phyloP scores from a whole-genome alignment of 2,797 vertebrate genomes.

The Anas bernieri region DNA sequence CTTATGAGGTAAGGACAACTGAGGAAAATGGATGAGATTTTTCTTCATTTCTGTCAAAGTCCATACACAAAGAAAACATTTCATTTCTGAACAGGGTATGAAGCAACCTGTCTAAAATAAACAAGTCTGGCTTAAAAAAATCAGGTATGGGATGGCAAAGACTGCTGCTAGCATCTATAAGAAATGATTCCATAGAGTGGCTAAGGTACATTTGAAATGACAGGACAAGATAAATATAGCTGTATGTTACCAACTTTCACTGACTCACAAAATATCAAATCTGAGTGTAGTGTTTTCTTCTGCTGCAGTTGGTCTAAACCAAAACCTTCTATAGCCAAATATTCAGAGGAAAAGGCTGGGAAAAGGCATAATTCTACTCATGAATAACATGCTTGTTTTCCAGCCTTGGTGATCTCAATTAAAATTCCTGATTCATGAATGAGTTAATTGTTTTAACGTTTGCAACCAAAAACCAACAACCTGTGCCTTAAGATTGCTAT shows the following conservation, averaged over 20 bases:
- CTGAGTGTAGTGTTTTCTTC: slow-evolving; percentile 30
- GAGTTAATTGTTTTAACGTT: slow-evolving; percentile 58
- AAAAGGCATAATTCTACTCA: slow-evolving; percentile 5
- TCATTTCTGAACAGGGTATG: slow-evolving; percentile 49
- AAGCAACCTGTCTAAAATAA: slow-evolving; percentile 64
- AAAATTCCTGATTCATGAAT: slow-evolving; percentile 59
- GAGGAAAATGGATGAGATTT: slow-evolving; percentile 63
- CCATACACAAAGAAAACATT: slow-evolving; percentile 56
- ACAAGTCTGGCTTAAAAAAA: slow-evolving; percentile 31
- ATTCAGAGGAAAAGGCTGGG: slow-evolving; percentile 32
- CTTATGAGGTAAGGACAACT: slow-evolving; percentile 67
- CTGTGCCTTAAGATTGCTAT: background rate
- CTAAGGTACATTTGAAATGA: slow-evolving; percentile 52
- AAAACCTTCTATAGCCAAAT: slow-evolving; percentile 23
- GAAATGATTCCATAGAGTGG: slow-evolving; percentile 15
- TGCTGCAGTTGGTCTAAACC: slow-evolving; percentile 29
- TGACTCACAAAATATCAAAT: slow-evolving; percentile 32
- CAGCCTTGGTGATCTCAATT: slow-evolving; percentile 34
- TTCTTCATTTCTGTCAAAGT: slow-evolving; percentile 72
- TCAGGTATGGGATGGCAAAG: slow-evolving; percentile 7
- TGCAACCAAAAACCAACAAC: background rate
- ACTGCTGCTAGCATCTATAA: slow-evolving; percentile 18
- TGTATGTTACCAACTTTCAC: slow-evolving; percentile 38
- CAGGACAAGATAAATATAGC: slow-evolving; percentile 67
- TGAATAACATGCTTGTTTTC: slow-evolving; percentile 61